Conservation (phyloP, 2,113 vertebrate species). For the Probosciger aterrimus region DNA sequence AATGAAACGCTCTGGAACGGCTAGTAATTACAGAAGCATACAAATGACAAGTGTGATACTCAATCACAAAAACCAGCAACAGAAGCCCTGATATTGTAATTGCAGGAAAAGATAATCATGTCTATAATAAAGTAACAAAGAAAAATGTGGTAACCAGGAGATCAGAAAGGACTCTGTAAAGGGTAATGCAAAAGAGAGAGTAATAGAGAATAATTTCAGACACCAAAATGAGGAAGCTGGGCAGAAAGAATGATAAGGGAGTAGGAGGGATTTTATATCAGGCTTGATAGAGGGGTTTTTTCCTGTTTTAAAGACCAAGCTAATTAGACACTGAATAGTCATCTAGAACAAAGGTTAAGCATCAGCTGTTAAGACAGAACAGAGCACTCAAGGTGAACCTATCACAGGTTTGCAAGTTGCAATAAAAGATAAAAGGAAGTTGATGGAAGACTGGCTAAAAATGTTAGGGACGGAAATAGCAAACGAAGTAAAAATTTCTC, state of each 20-base stretch:
- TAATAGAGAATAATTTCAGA: constrained; percentile 11
- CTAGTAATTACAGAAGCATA: not conserved
- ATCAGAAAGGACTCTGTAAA: constrained; percentile 18
- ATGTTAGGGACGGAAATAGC: not conserved
- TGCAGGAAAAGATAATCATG: constrained; percentile 13
- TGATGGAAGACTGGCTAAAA: not conserved
- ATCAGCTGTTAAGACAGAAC: constrained; percentile 27
- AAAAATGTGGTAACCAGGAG: not conserved
- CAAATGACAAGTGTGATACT: not conserved
- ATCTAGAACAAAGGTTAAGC: constrained; percentile 60
- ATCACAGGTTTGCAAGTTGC: not conserved
- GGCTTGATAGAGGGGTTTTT: not conserved
- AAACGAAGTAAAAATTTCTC: not conserved
- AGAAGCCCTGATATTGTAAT: constrained; percentile 7
- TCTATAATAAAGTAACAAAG: constrained; percentile 25
- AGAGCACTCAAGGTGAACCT: constrained; percentile 20
- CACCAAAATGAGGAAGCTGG: constrained; percentile 18
- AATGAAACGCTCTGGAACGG: not conserved
- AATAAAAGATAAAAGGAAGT: not conserved
- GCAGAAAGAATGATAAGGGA: not conserved
- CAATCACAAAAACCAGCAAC: not conserved
- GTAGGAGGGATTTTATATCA: constrained; percentile 30
- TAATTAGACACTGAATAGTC: constrained; percentile 60
- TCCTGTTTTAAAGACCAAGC: constrained; percentile 19
- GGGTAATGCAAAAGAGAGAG: not conserved